A percentile compares a stretch with the other conserved stretches of the same genome.
Evolutionary conservation across 2,797 vertebrate genomes (phyloP).

Genomic region (Myotis vivesi): DNA sequence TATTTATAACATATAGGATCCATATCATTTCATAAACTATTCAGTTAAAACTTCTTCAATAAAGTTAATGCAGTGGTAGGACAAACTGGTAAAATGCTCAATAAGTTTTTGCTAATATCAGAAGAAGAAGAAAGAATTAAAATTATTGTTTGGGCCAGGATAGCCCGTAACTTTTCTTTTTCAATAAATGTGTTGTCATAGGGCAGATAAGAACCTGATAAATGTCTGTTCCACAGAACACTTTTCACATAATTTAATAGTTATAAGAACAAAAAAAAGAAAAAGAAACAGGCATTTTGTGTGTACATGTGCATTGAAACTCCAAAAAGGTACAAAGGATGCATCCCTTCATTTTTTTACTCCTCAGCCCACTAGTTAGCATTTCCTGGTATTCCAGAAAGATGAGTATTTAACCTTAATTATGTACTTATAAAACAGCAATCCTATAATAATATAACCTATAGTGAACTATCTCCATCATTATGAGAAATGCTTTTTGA

Average conservation of each 20-base stretch:
- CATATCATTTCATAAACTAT: not conserved
- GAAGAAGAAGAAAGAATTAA: constrained; percentile 13
- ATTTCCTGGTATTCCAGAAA: not conserved
- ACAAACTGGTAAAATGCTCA: not conserved
- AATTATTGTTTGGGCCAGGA: not conserved
- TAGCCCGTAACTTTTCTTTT: not conserved
- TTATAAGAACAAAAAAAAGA: not conserved
- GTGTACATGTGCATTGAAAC: not conserved
- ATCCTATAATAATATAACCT: not conserved
- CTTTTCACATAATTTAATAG: not conserved
- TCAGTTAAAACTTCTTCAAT: not conserved
- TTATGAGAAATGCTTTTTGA: not conserved
- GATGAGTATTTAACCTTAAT: not conserved
- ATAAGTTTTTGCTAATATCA: not conserved
- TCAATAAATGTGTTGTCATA: not conserved
- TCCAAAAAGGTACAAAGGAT: not conserved
- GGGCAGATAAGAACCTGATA: not conserved
- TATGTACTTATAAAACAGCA: not conserved
- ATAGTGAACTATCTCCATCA: not conserved
- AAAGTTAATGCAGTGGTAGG: not conserved
- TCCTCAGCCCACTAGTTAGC: not conserved
- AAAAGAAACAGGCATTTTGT: not conserved
- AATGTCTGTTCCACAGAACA: not conserved
- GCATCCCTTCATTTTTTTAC: not conserved
- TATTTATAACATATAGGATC: not conserved